These are phyloP conservation scores for Labeo rohita DNA, from an alignment of 2,113 vertebrate species.

Conservation along the genomic window DNA sequence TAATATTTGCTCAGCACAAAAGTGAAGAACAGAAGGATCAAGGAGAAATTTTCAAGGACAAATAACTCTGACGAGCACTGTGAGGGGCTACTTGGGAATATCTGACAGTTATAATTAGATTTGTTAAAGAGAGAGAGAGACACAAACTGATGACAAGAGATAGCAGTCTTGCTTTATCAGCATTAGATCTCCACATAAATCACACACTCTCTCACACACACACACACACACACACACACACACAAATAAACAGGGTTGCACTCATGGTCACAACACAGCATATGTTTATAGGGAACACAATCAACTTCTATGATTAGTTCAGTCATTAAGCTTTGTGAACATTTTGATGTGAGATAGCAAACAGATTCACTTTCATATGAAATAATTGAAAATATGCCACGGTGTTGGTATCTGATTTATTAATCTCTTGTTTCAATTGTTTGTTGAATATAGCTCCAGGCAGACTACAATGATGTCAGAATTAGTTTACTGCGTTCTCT, in stretches of 20 bases:
- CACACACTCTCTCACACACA: background rate
- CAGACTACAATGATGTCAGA: constrained; percentile 52
- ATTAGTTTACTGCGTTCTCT: constrained; percentile 41
- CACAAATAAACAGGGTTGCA: constrained; percentile 63
- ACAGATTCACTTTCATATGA: constrained; percentile 42
- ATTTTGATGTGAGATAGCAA: constrained; percentile 64
- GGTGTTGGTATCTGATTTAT: constrained; percentile 73
- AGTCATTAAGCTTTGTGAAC: constrained; percentile 68
- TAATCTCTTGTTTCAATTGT: constrained; percentile 67
- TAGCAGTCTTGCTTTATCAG: constrained; percentile 62
- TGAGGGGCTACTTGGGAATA: constrained; percentile 55
- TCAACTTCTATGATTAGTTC: constrained; percentile 69
- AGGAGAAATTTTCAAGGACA: constrained; percentile 33
- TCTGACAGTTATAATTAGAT: constrained; percentile 67
- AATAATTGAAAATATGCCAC: constrained; percentile 69
- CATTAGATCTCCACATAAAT: constrained; percentile 61
- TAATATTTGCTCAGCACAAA: background rate
- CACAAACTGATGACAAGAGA: constrained; percentile 46
- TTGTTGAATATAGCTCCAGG: constrained; percentile 66
- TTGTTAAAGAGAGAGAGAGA: constrained; percentile 52
- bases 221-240: background rate
- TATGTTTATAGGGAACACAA: constrained; percentile 54
- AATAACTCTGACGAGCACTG: constrained; percentile 50
- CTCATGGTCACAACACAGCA: constrained; percentile 62
- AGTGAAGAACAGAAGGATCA: constrained; percentile 50